phyloP scores from a whole-genome alignment of 2,888 invertebrate species.

The Reticulitermes lucifugus region DNA sequence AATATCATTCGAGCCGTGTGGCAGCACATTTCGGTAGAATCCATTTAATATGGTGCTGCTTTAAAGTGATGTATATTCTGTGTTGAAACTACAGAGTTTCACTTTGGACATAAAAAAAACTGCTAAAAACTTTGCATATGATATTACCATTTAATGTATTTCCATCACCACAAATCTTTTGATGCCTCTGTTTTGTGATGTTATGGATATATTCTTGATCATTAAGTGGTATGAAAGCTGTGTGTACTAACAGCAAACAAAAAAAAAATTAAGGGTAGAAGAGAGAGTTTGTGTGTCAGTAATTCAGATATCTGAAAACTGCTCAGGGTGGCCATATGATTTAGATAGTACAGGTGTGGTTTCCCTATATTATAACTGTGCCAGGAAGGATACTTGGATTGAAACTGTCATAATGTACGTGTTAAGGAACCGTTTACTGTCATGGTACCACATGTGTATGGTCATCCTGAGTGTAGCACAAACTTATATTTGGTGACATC shows the following conservation, averaged over 20 bases:
- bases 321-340: neutral
- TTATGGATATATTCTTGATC: neutral
- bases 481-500: neutral
- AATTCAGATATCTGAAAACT: neutral
- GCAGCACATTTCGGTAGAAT: neutral
- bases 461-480: neutral
- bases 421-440: no score
- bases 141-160: neutral
- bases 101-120: neutral
- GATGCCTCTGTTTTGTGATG: neutral
- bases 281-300: neutral
- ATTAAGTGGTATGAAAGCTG: constrained; percentile 5
- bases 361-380: neutral
- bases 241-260: neutral
- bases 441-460: neutral
- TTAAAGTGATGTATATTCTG: neutral
- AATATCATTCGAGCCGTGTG: neutral
- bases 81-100: neutral
- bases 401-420: no score
- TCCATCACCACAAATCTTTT: neutral
- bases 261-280: neutral
- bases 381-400: neutral
- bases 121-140: neutral
- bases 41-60: neutral
- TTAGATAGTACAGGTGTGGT: neutral